phyloP scores from a whole-genome alignment of 1,140 invertebrate genomes.

The Muscidifurax raptorellus region DNA sequence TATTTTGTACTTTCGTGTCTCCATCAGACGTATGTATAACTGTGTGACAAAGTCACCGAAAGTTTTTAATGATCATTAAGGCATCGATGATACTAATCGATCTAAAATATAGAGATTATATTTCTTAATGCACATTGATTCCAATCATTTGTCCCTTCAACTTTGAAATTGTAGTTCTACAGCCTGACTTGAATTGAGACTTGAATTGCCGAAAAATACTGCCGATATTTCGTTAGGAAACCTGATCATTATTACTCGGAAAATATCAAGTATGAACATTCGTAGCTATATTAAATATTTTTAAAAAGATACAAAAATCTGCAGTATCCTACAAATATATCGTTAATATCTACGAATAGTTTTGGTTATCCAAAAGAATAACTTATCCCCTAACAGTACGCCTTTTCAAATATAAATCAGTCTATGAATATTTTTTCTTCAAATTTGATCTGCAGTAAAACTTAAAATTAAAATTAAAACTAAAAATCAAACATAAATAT shows the following conservation, averaged over 20 bases:
- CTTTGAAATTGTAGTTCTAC: background rate
- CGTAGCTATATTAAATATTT: background rate
- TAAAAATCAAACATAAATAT: slow-evolving; percentile 7
- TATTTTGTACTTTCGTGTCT: slow-evolving; percentile 27
- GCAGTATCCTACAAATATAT: background rate
- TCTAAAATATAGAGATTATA: slow-evolving; percentile 49
- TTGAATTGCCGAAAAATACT: slow-evolving; percentile 4
- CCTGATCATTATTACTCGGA: background rate
- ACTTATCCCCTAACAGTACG: slow-evolving; percentile 31
- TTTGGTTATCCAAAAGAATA: slow-evolving; percentile 18
- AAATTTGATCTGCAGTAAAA: slow-evolving; percentile 31
- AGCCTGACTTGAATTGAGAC: no score
- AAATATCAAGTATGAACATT: background rate
- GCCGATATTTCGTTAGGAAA: background rate
- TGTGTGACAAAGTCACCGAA: background rate
- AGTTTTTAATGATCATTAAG: slow-evolving; percentile 20
- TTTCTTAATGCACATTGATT: slow-evolving; percentile 25
- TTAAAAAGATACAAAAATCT: background rate
- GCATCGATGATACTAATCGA: slow-evolving; percentile 28
- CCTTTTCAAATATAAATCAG: slow-evolving; percentile 42
- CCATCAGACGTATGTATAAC: background rate
- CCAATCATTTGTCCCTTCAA: background rate
- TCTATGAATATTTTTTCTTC: slow-evolving; percentile 33
- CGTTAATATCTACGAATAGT: slow-evolving; percentile 20
- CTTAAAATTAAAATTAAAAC: slow-evolving; percentile 10